Evolutionary conservation across 2,113 vertebrate species (phyloP).

Genomic region (Pogonocichla stellata): DNA sequence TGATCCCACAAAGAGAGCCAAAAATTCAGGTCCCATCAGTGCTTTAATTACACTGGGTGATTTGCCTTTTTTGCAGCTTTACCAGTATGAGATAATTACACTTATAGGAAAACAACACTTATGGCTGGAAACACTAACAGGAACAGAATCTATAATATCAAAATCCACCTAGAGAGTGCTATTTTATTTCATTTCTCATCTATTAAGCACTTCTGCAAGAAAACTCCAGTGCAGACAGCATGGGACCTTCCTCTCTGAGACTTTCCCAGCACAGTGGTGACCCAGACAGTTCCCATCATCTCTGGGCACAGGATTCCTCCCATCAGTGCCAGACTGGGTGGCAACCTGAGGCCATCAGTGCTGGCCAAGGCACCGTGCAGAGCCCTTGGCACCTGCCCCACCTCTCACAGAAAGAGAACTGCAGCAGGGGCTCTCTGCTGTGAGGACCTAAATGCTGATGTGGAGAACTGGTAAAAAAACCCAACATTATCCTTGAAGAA

Average conservation of each 20-base stretch:
- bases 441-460: neutral
- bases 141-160: neutral
- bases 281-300: neutral
- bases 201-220: neutral
- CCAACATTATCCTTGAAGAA: neutral
- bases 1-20: neutral
- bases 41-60: neutral
- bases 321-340: neutral
- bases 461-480: neutral
- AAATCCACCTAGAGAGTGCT: neutral
- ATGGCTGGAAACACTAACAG: neutral
- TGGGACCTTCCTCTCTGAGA: neutral
- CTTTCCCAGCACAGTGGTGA: neutral
- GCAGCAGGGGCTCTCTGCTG: neutral
- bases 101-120: neutral
- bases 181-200: neutral
- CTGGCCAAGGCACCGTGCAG: neutral
- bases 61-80: slow-evolving; percentile 7
- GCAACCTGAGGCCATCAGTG: neutral
- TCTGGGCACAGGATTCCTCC: neutral
- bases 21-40: neutral
- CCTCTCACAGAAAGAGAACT: neutral
- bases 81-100: neutral
- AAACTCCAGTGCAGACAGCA: neutral
- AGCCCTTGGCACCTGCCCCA: neutral